Evolutionary conservation across 2,113 vertebrate species (phyloP).

Genomic region (Proteles cristata): DNA sequence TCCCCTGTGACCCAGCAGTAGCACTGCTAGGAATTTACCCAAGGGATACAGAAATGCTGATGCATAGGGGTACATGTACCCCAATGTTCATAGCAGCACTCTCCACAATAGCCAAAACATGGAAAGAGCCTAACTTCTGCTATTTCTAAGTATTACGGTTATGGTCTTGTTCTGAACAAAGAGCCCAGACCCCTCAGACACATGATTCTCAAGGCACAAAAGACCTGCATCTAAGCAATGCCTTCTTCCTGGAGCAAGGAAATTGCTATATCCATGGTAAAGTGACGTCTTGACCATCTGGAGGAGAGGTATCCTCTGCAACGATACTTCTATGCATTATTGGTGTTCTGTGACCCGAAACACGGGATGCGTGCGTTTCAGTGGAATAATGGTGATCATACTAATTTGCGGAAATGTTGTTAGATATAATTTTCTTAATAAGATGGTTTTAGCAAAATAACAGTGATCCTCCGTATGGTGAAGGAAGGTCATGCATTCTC

Average conservation of each 20-base stretch:
- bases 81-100: no score
- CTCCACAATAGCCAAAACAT: no score
- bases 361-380: background rate
- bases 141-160: constrained; percentile 6
- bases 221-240: background rate
- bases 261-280: background rate
- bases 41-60: no score
- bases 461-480: background rate
- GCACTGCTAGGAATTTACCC: no score
- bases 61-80: no score
- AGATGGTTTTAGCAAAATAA: background rate
- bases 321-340: background rate
- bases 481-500: background rate
- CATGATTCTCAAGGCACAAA: background rate
- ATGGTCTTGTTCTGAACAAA: background rate
- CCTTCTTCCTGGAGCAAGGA: background rate
- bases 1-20: no score
- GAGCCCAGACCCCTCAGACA: background rate
- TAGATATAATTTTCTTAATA: constrained; percentile 17
- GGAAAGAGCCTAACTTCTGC: background rate
- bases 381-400: background rate
- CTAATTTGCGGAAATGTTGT: background rate
- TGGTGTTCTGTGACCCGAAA: background rate
- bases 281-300: background rate
- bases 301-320: background rate